phyloP scores from a whole-genome alignment of 2,113 vertebrate species.

The Myiopsitta monachus region DNA sequence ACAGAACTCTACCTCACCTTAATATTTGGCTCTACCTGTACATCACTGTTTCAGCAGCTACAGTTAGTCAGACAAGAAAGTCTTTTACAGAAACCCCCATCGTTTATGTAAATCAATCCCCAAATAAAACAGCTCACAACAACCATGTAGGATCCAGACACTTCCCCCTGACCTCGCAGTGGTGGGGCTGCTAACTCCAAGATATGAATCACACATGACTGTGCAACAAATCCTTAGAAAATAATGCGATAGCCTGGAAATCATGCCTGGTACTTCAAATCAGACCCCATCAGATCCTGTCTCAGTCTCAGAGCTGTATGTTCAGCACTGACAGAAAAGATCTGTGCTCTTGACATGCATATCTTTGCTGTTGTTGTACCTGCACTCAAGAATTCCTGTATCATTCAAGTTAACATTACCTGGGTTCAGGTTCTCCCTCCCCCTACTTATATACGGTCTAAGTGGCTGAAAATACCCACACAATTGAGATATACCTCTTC shows the following conservation, averaged over 20 bases:
- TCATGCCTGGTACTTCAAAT: neutral
- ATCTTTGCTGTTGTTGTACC: neutral
- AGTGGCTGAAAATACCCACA: slow-evolving; percentile 53
- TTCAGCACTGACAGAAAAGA: neutral
- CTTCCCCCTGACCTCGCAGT: rapidly evolving
- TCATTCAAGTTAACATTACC: neutral
- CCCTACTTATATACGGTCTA: neutral
- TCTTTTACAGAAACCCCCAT: neutral
- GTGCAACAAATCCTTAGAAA: neutral
- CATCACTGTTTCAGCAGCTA: neutral
- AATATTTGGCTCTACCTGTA: neutral
- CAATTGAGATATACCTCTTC: slow-evolving; percentile 62
- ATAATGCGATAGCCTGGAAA: neutral
- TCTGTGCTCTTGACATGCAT: neutral
- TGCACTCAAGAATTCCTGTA: neutral
- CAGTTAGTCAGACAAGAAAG: neutral
- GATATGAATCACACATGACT: neutral
- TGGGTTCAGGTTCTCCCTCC: neutral
- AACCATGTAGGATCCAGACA: neutral
- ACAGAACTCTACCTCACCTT: neutral
- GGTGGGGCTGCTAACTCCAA: neutral
- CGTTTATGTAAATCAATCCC: neutral
- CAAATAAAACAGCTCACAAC: neutral
- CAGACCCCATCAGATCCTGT: neutral
- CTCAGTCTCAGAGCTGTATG: neutral